A percentile compares a stretch with the other conserved stretches of the same genome.
phyloP scores from a whole-genome alignment of 1,140 invertebrate genomes.

The Acromyrmex echinatior region DNA sequence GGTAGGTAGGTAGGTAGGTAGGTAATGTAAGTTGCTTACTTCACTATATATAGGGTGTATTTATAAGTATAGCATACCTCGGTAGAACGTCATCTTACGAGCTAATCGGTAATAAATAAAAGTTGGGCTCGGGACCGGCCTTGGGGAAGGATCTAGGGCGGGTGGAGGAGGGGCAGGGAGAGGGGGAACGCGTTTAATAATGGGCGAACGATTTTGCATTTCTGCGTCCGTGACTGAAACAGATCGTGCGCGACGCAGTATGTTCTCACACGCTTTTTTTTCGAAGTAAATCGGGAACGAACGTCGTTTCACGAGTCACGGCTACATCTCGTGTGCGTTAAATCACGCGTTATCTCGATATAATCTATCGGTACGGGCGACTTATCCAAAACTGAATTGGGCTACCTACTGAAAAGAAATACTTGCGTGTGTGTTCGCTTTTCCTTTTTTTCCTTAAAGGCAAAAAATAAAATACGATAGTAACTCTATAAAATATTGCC shows the following conservation, averaged over 20 bases:
- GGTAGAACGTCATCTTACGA: slow-evolving; percentile 86
- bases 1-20: slow-evolving; percentile 73
- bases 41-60: slow-evolving; percentile 86
- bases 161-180: background rate
- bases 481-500: slow-evolving; percentile 72
- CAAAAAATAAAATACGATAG: slow-evolving; percentile 70
- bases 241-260: slow-evolving; percentile 59
- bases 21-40: slow-evolving; percentile 85
- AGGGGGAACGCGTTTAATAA: slow-evolving; percentile 75
- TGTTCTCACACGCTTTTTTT: slow-evolving; percentile 33
- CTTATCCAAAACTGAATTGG: slow-evolving; percentile 75
- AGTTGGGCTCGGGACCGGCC: slow-evolving; percentile 67
- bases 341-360: slow-evolving; percentile 45
- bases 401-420: slow-evolving; percentile 80
- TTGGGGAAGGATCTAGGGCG: background rate
- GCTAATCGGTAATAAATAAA: slow-evolving; percentile 86
- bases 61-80: slow-evolving; percentile 87
- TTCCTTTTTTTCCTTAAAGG: slow-evolving; percentile 35
- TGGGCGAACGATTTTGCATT: slow-evolving; percentile 81
- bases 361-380: slow-evolving; percentile 67
- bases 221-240: slow-evolving; percentile 74
- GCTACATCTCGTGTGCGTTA: slow-evolving; percentile 64
- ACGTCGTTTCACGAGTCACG: slow-evolving; percentile 72
- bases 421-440: slow-evolving; percentile 61
- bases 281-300: slow-evolving; percentile 67